These are phyloP conservation scores for Mustelus asterias DNA, from an alignment of 2,113 vertebrate genomes.

Conservation along the genomic window DNA sequence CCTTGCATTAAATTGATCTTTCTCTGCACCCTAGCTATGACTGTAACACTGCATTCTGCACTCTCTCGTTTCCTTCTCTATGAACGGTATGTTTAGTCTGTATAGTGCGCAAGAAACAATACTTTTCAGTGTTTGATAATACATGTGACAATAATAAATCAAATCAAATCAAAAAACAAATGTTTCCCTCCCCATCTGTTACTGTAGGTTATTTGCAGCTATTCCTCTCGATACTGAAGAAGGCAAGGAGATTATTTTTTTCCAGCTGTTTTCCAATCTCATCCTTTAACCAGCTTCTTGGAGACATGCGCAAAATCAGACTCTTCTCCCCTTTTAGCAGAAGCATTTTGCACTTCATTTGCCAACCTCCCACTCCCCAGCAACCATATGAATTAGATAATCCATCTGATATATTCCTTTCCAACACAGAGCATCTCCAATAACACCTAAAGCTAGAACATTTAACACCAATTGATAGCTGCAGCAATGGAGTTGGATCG, in stretches of 20 bases:
- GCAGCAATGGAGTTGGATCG: conserved; percentile 11
- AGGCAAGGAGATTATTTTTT: neutral
- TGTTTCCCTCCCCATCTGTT: neutral
- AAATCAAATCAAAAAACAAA: neutral
- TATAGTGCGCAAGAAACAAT: no score
- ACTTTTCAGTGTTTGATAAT: no score
- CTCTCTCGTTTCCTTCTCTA: no score
- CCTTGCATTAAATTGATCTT: no score
- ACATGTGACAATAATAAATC: no score
- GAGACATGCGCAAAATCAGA: neutral
- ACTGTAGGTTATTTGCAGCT: neutral
- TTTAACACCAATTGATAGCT: conserved; percentile 30
- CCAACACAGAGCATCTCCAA: neutral
- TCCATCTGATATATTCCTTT: conserved; percentile 16
- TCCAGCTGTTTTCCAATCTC: neutral
- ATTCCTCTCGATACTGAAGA: neutral
- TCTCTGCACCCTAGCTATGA: no score
- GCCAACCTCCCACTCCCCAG: conserved; percentile 14
- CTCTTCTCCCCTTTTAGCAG: neutral
- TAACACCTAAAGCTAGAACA: conserved; percentile 26
- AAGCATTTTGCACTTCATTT: neutral
- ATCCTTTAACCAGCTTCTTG: no score
- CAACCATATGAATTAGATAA: conserved; percentile 8
- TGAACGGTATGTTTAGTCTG: no score
- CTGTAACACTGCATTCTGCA: no score